Evolutionary conservation across 2,888 invertebrate genomes (phyloP).

Genomic region (Trichopoda pennipes): DNA sequence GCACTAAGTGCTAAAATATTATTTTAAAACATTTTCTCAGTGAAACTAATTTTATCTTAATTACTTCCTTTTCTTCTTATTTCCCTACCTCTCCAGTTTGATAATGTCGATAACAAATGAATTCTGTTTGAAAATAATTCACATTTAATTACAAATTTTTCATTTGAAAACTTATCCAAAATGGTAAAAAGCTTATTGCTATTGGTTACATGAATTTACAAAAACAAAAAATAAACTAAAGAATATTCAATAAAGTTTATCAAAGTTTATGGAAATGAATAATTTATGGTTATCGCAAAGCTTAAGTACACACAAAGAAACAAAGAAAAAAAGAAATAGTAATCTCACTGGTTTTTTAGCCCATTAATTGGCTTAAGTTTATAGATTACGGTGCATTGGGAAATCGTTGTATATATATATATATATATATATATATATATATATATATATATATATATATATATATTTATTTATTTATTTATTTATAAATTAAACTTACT

Average conservation of each 20-base stretch:
- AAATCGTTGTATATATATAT: too few relatives aligned
- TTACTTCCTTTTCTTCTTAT: neutral
- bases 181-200: neutral
- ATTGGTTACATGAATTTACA: neutral
- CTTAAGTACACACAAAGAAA: too few relatives aligned
- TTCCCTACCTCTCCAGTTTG: neutral
- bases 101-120: neutral
- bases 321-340: too few relatives aligned
- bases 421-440: too few relatives aligned
- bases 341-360: neutral
- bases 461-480: too few relatives aligned
- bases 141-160: neutral
- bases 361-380: too few relatives aligned
- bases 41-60: too few relatives aligned
- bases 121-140: conserved; percentile 12
- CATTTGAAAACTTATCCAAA: conserved; percentile 1
- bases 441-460: too few relatives aligned
- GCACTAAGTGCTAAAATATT: too few relatives aligned
- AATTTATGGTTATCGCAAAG: conserved; percentile 9
- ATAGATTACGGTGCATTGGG: too few relatives aligned
- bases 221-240: neutral
- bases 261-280: conserved; percentile 42
- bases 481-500: too few relatives aligned
- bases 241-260: conserved; percentile 20
- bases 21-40: neutral